phyloP scores from a whole-genome alignment of 1,140 invertebrate species.

The Liolophura sinensis region DNA sequence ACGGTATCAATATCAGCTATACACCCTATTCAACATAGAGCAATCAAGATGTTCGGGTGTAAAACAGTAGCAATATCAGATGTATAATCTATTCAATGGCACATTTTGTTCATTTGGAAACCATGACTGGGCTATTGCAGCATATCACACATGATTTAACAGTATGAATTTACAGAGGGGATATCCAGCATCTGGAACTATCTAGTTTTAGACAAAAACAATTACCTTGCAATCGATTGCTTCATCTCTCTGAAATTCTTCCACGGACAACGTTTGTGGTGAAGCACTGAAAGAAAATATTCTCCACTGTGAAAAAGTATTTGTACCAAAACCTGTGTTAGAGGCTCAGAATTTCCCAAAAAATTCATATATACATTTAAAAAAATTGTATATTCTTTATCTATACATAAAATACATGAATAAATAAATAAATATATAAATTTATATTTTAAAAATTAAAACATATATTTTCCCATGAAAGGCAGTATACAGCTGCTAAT shows the following conservation, averaged over 20 bases:
- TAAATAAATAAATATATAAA: no score
- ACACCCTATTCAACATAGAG: no score
- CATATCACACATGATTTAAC: background rate
- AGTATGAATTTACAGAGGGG: no score
- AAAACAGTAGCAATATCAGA: conserved; percentile 31
- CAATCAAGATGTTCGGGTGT: no score
- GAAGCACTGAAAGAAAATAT: conserved; percentile 59
- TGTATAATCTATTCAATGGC: background rate
- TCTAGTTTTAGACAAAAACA: no score
- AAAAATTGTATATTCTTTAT: no score
- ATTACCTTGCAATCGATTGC: conserved; percentile 74
- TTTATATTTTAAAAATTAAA: no score
- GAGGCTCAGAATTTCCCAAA: conserved; percentile 15
- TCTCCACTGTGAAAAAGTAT: background rate
- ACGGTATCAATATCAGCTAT: conserved; percentile 27
- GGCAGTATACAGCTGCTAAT: no score
- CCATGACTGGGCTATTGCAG: background rate
- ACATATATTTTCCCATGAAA: no score
- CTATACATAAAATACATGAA: no score
- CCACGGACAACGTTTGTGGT: conserved; percentile 71
- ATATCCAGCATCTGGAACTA: no score
- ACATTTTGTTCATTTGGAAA: no score
- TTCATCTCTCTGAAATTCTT: conserved; percentile 83
- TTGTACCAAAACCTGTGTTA: conserved; percentile 2
- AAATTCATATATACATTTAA: background rate